Evolutionary conservation across 2,888 invertebrate species (phyloP).

Genomic region (Monoplex corrugatus): DNA sequence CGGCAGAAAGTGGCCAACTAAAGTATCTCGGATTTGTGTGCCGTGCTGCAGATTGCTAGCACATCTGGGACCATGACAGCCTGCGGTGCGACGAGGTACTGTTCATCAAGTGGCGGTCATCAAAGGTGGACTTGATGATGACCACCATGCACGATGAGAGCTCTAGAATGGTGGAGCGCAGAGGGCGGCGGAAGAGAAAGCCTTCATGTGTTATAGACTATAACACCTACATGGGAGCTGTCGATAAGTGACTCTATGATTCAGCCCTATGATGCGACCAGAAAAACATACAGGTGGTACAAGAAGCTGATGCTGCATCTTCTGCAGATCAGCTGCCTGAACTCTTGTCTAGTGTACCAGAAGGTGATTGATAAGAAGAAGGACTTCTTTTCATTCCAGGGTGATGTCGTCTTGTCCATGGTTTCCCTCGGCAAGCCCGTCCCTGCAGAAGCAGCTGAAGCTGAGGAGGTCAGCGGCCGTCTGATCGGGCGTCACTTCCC

Average conservation of each 20-base stretch:
- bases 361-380: neutral
- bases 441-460: neutral
- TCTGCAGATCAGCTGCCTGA: neutral
- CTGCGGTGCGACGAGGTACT: neutral
- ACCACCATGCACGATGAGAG: neutral
- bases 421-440: neutral
- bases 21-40: too few species aligned
- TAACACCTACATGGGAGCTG: neutral
- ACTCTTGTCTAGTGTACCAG: neutral
- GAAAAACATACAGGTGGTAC: constrained; percentile 41
- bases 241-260: constrained; percentile 1
- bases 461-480: neutral
- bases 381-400: constrained; percentile 3
- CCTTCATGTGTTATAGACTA: neutral
- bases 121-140: constrained; percentile 10
- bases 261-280: constrained; percentile 17
- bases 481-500: neutral
- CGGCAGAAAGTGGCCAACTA: too few species aligned
- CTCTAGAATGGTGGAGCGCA: neutral
- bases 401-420: neutral
- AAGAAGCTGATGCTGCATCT: constrained; percentile 31
- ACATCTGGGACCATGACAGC: neutral
- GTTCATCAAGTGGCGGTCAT: neutral
- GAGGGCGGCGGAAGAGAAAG: neutral
- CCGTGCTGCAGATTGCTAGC: neutral